Conservation (phyloP, 1,140 invertebrate species). For the Orchesella cincta region DNA sequence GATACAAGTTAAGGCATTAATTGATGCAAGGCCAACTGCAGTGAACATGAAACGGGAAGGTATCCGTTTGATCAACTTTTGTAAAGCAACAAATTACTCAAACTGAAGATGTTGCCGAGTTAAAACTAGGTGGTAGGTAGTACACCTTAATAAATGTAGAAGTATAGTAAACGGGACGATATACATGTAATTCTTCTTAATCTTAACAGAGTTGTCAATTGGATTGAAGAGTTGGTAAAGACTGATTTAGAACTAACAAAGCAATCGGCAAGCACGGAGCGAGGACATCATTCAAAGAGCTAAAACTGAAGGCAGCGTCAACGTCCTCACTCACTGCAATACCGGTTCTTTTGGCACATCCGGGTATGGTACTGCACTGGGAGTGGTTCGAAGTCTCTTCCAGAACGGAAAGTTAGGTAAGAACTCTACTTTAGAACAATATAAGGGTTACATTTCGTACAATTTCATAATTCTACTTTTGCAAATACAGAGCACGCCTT, state of each 20-base stretch:
- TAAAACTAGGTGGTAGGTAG: slow-evolving; percentile 65
- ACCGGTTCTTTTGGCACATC: slow-evolving; percentile 91
- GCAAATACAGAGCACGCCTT: slow-evolving; percentile 85
- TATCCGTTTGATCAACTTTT: slow-evolving; percentile 69
- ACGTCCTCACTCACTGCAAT: slow-evolving; percentile 94
- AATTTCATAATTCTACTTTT: no score
- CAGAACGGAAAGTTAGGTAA: slow-evolving; percentile 72
- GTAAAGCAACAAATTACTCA: slow-evolving; percentile 68
- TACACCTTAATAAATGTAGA: no score
- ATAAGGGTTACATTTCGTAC: background rate
- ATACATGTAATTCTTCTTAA: background rate
- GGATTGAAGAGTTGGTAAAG: slow-evolving; percentile 42
- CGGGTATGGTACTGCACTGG: slow-evolving; percentile 95
- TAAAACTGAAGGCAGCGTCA: slow-evolving; percentile 61
- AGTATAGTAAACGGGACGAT: no score
- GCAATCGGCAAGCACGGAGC: slow-evolving; percentile 81
- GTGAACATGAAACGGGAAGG: slow-evolving; percentile 92
- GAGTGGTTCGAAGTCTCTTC: slow-evolving; percentile 83
- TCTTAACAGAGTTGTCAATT: slow-evolving; percentile 40
- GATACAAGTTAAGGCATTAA: slow-evolving; percentile 81
- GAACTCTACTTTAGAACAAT: slow-evolving; percentile 32
- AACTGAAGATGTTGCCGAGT: slow-evolving; percentile 61
- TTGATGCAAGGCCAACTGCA: slow-evolving; percentile 90
- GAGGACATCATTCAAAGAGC: slow-evolving; percentile 68
- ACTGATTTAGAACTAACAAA: slow-evolving; percentile 42